These are phyloP conservation scores for Centruroides vittatus DNA, from an alignment of 1,140 invertebrate genomes.

Conservation along the genomic window DNA sequence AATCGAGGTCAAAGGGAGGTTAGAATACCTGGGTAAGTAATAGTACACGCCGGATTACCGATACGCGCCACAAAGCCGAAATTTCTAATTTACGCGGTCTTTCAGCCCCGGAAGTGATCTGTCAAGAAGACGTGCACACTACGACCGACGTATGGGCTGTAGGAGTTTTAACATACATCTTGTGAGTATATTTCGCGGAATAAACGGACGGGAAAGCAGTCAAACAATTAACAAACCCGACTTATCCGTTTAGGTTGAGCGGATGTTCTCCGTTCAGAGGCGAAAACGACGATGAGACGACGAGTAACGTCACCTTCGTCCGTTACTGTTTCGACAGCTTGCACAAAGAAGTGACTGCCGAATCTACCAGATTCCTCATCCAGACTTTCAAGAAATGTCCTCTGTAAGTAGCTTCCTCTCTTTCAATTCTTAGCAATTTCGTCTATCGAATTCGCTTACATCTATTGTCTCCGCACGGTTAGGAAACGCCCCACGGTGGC, in stretches of 20 bases:
- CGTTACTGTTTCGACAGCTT: conserved; percentile 88
- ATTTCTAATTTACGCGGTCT: too few relatives aligned
- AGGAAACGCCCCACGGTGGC: conserved; percentile 85
- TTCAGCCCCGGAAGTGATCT: conserved; percentile 77
- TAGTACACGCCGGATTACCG: neutral
- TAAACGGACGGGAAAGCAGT: too few relatives aligned
- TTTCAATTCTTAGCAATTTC: conserved; percentile 1
- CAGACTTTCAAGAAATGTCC: conserved; percentile 85
- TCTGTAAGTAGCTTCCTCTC: conserved; percentile 41
- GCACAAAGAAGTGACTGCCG: conserved; percentile 85
- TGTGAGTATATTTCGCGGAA: conserved; percentile 34
- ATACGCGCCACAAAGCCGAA: too few relatives aligned
- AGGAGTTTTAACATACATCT: conserved; percentile 81
- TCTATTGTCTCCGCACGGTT: conserved; percentile 25
- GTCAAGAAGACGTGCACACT: conserved; percentile 60
- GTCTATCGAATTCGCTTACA: conserved; percentile 1
- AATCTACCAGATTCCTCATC: conserved; percentile 87
- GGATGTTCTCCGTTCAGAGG: conserved; percentile 86
- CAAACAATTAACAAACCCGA: too few relatives aligned
- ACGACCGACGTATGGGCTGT: conserved; percentile 94
- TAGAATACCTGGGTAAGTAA: conserved; percentile 20
- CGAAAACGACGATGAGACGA: conserved; percentile 62
- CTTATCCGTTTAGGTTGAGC: conserved; percentile 43
- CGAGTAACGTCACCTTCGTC: conserved; percentile 81
- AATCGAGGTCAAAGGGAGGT: conserved; percentile 36